Evolutionary conservation across 2,888 invertebrate species (phyloP).

Genomic region (Lochmaea capreae): DNA sequence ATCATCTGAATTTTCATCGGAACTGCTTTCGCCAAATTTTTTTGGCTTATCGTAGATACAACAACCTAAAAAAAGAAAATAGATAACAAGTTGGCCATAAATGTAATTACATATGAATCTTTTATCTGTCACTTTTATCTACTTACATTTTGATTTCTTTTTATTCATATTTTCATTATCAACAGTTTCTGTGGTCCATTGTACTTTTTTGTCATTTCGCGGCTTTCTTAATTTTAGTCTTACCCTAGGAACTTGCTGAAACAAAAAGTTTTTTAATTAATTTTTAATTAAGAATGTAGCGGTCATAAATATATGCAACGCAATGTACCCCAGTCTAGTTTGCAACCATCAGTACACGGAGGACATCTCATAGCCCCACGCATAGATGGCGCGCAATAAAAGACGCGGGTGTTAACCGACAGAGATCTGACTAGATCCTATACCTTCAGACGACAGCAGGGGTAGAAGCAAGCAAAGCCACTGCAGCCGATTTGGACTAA

Average conservation of each 20-base stretch:
- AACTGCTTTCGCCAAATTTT: slow-evolving; percentile 89
- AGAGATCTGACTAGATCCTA: too few species aligned
- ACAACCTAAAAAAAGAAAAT: slow-evolving; percentile 67
- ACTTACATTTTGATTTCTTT: slow-evolving; percentile 96
- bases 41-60: slow-evolving; percentile 94
- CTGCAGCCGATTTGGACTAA: too few species aligned
- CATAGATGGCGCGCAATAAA: too few species aligned
- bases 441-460: too few species aligned
- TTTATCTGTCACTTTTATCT: not conserved
- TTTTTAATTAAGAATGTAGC: too few species aligned
- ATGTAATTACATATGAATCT: not conserved
- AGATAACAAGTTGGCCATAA: not conserved
- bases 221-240: slow-evolving; percentile 77
- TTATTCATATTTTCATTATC: slow-evolving; percentile 96
- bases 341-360: too few species aligned
- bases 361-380: too few species aligned
- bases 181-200: slow-evolving; percentile 90
- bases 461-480: too few species aligned
- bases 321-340: too few species aligned
- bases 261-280: slow-evolving; percentile 18
- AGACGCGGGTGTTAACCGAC: too few species aligned
- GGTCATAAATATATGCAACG: too few species aligned
- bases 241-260: slow-evolving; percentile 69
- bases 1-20: slow-evolving; percentile 73
- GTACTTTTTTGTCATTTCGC: slow-evolving; percentile 81